A percentile compares a stretch with the other conserved stretches of the same genome.
Conservation (phyloP, 2,113 vertebrate genomes). For the Stigmatopora nigra region DNA sequence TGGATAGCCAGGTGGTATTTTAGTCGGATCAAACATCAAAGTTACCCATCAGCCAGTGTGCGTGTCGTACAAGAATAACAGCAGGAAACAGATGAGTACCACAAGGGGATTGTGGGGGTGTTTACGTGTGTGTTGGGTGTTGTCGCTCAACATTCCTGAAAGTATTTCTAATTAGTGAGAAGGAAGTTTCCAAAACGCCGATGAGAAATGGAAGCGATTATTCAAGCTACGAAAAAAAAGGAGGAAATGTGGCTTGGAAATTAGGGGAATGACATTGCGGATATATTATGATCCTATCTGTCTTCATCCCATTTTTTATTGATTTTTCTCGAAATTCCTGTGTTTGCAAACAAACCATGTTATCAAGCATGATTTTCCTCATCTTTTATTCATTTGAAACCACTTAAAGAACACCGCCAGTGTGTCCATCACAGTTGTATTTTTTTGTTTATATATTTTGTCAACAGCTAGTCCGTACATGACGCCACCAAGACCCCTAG, state of each 20-base stretch:
- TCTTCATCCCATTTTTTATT: constrained; percentile 30
- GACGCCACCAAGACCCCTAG: constrained; percentile 50
- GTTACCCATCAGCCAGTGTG: constrained; percentile 34
- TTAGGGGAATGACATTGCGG: constrained; percentile 22
- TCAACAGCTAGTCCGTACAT: constrained; percentile 62
- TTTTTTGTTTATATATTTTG: constrained; percentile 47
- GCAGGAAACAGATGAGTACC: constrained; percentile 62
- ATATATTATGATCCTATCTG: constrained; percentile 15
- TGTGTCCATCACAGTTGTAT: constrained; percentile 55
- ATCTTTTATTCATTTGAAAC: constrained; percentile 33
- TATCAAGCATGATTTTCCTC: constrained; percentile 16
- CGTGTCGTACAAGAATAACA: constrained; percentile 59
- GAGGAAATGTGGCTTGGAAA: constrained; percentile 26
- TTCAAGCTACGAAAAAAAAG: constrained; percentile 34
- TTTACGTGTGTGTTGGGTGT: constrained; percentile 1
- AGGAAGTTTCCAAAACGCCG: constrained; percentile 50
- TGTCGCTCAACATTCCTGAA: constrained; percentile 58
- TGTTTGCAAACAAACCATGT: constrained; percentile 11
- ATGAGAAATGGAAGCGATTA: constrained; percentile 65
- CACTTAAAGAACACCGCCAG: constrained; percentile 38
- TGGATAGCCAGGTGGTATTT: constrained; percentile 54
- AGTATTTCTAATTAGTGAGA: constrained; percentile 64
- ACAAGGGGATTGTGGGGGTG: constrained; percentile 22
- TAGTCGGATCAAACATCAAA: constrained; percentile 35
- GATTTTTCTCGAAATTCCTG: constrained; percentile 33